Base-by-base conservation (phyloP, 2,113 vertebrate genomes). In the Apodemus speciosus region DNA sequence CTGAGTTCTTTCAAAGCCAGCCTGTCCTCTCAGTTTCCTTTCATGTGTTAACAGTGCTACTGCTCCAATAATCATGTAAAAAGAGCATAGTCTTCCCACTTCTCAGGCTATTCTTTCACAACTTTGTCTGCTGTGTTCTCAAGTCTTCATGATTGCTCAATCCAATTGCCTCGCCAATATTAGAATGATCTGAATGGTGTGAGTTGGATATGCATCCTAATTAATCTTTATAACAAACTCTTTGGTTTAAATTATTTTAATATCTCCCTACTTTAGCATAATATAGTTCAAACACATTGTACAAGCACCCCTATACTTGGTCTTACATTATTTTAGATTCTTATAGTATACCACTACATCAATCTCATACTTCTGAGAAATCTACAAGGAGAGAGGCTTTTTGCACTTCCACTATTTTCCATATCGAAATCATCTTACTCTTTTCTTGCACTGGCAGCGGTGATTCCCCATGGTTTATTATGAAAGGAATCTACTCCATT, bases 191-290 rank as follows among this genome's bases (percentile, higher is more conserved):
- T 83, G 66, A 85, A 43, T 89, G 9, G 16, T 58, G 30, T 80
- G 20, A 35, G 85, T 89, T 86, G 40, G 79, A 66, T 90, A 90
- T 71, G 32, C 43, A 88, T 88, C 27, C 21, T 46, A 56, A 66
- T 93, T 64, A 58, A 73, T 90, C 15, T 79, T 46, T 66, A 64
- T 60, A 68, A 68, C 46, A 13, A 93, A 93, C 14, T 72, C 13
- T 49, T 32, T 27, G 79, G 64, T 71, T 88, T 58, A 49, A 88
- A 88, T 79, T 85, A n/a, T 88, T 86, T 89, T 72, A 46, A 30
- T 6, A 27, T 35, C 49, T 60, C 32, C 40, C 32, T 60, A 14
- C 23, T 85, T 96, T 10, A 40, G 46, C n/a, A 32, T 79, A 88
- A 85, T 79, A 87, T 43, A 71, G 91, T 51, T 49, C 5, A 38